These are phyloP conservation scores for Lasioglossum calceatum DNA, from an alignment of 2,888 invertebrate species.

Conservation along the genomic window DNA sequence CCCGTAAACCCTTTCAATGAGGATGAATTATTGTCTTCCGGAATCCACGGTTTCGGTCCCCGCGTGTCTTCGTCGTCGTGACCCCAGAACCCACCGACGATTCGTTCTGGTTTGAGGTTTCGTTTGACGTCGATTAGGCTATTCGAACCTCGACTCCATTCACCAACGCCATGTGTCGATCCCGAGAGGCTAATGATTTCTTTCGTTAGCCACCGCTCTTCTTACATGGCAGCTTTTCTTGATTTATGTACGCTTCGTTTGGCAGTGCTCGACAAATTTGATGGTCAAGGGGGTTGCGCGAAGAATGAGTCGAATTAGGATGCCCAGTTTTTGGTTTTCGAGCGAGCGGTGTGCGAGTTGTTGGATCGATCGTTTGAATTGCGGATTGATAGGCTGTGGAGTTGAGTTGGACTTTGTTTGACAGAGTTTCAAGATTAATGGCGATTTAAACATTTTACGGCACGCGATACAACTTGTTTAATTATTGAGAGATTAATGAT, in stretches of 20 bases:
- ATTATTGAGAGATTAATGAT: neutral
- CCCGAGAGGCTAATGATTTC: neutral
- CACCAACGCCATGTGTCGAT: neutral
- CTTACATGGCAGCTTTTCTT: neutral
- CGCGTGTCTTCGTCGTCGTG: slow-evolving; percentile 34
- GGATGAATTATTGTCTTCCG: slow-evolving; percentile 71
- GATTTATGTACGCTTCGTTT: slow-evolving; percentile 3
- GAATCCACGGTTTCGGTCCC: slow-evolving; percentile 45
- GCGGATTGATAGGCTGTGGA: neutral
- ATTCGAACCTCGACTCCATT: neutral
- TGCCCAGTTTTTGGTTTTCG: neutral
- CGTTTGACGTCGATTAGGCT: slow-evolving; percentile 14
- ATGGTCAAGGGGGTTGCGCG: neutral
- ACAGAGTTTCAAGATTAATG: neutral
- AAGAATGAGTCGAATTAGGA: neutral
- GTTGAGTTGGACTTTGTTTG: neutral
- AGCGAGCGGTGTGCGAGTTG: neutral
- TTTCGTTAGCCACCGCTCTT: neutral
- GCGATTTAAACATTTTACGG: neutral
- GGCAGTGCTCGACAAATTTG: neutral
- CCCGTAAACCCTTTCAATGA: slow-evolving; percentile 66
- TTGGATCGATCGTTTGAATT: neutral
- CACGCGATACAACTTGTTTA: neutral
- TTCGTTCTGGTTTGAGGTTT: slow-evolving; percentile 49
- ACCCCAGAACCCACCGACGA: slow-evolving; percentile 21